phyloP scores from a whole-genome alignment of 2,113 vertebrate species.

The Corapipo altera region DNA sequence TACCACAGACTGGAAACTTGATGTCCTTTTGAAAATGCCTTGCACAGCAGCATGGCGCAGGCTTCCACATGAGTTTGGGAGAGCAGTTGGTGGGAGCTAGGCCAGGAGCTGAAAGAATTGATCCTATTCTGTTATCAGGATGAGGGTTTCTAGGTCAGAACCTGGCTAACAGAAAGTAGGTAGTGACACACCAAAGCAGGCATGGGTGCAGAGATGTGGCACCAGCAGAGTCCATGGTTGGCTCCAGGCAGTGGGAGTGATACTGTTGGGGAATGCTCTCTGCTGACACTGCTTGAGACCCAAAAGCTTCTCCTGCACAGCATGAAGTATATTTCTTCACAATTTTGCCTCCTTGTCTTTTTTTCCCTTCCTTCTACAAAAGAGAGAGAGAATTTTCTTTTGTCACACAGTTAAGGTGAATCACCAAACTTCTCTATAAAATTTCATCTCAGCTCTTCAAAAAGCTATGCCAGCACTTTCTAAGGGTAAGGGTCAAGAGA shows the following conservation, averaged over 20 bases:
- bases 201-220: background rate
- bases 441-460: background rate
- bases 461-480: background rate
- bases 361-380: background rate
- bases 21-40: background rate
- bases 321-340: background rate
- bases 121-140: background rate
- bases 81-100: background rate
- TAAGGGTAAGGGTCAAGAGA: background rate
- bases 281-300: background rate
- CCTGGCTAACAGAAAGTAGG: background rate
- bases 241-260: background rate
- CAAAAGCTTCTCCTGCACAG: background rate
- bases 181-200: rapidly evolving
- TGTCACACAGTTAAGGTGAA: background rate
- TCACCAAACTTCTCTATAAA: background rate
- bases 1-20: background rate
- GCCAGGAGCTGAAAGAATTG: background rate
- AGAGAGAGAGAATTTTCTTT: background rate
- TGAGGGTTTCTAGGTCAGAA: background rate
- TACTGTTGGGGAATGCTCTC: background rate
- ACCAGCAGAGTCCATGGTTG: background rate
- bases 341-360: background rate
- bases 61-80: background rate
- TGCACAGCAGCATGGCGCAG: background rate